A percentile compares a stretch with the other conserved stretches of the same genome.
Evolutionary conservation across 2,113 vertebrate species (phyloP).

Genomic region (Theristicus caerulescens): DNA sequence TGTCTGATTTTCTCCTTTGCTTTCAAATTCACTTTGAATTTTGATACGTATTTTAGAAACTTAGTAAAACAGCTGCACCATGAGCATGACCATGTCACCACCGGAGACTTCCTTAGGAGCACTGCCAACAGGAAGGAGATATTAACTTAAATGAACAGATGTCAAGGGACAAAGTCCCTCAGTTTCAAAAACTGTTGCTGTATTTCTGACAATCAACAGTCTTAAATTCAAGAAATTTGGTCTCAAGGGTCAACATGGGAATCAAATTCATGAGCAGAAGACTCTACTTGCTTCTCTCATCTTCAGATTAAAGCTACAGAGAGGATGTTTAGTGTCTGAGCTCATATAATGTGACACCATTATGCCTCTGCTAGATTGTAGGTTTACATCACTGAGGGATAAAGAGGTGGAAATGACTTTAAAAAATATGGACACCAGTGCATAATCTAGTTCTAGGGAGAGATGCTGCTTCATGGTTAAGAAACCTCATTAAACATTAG

Average conservation of each 20-base stretch:
- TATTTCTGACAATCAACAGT: not conserved
- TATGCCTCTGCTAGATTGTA: not conserved
- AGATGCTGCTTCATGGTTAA: not conserved
- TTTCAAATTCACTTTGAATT: constrained; percentile 6
- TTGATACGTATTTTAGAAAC: not conserved
- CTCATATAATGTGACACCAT: not conserved
- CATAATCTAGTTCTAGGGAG: not conserved
- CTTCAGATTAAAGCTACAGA: not conserved
- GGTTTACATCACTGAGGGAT: not conserved
- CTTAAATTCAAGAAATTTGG: not conserved
- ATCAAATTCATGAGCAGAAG: not conserved
- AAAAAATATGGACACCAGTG: not conserved
- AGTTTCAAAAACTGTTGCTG: not conserved
- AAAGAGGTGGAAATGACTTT: not conserved
- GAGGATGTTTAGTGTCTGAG: not conserved
- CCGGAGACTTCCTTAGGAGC: not conserved
- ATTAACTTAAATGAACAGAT: not conserved
- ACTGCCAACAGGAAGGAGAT: not conserved
- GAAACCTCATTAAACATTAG: not conserved
- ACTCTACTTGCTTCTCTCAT: not conserved
- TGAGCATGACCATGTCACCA: not conserved
- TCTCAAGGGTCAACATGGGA: not conserved
- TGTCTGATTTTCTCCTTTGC: not conserved
- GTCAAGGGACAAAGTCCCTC: not conserved
- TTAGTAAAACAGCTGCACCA: not conserved